A percentile compares a stretch with the other conserved stretches of the same genome.
phyloP scores from a whole-genome alignment of 2,113 vertebrate genomes.

The Theristicus caerulescens region DNA sequence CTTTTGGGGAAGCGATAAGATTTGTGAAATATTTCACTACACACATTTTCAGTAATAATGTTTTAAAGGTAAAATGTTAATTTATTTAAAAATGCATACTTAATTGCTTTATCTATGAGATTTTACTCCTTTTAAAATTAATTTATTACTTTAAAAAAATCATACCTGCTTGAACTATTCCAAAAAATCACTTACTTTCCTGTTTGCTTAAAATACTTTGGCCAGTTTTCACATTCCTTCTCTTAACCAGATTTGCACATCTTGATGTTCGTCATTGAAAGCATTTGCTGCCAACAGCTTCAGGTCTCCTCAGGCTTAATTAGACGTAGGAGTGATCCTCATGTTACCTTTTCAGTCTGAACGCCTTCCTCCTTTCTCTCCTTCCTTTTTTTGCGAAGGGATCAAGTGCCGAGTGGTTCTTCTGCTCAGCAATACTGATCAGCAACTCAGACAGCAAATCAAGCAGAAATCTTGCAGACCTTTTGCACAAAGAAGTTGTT shows the following conservation, averaged over 20 bases:
- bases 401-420: neutral
- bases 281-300: neutral
- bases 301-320: neutral
- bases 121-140: neutral
- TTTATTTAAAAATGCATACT: neutral
- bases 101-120: neutral
- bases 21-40: neutral
- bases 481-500: neutral
- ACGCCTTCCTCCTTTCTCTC: neutral
- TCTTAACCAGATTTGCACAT: neutral
- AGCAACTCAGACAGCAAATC: neutral
- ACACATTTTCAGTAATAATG: neutral
- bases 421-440: neutral
- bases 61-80: neutral
- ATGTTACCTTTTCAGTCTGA: neutral
- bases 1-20: neutral
- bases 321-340: neutral
- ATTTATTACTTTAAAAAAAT: neutral
- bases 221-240: neutral
- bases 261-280: neutral
- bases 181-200: neutral
- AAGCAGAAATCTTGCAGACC: neutral
- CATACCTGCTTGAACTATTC: neutral
- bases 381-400: neutral
- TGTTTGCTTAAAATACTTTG: neutral